These are phyloP conservation scores for Lithophane leautieri DNA, from an alignment of 2,888 invertebrate species.

Conservation along the genomic window DNA sequence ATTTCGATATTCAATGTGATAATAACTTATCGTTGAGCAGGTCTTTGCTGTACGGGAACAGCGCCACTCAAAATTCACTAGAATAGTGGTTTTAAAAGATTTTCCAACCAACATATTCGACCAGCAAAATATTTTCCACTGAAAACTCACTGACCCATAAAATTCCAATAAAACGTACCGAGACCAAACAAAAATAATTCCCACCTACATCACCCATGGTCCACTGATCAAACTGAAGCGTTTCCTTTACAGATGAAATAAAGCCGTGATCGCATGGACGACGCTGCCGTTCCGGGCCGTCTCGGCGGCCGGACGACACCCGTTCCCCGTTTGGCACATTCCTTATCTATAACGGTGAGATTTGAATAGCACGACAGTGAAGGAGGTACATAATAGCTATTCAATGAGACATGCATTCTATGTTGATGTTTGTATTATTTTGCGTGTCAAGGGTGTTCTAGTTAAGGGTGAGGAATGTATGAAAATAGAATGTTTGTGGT, in stretches of 20 bases:
- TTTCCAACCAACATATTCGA: neutral
- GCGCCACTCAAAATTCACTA: neutral
- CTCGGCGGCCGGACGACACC: slow-evolving; percentile 72
- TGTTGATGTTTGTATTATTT: slow-evolving; percentile 50
- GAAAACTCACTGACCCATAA: slow-evolving; percentile 31
- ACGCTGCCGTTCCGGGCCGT: slow-evolving; percentile 69
- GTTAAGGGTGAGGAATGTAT: neutral
- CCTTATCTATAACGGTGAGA: slow-evolving; percentile 78
- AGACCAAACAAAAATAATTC: slow-evolving; percentile 45
- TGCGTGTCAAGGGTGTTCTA: slow-evolving; percentile 46
- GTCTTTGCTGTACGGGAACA: neutral
- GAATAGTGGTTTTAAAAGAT: neutral
- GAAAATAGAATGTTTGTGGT: neutral
- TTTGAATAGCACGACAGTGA: slow-evolving; percentile 70
- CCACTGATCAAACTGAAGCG: slow-evolving; percentile 72
- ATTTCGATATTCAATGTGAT: neutral
- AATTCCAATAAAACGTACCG: slow-evolving; percentile 33
- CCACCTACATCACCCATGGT: slow-evolving; percentile 51
- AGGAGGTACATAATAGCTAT: slow-evolving; percentile 66
- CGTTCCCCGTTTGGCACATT: slow-evolving; percentile 74
- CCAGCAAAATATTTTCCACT: neutral
- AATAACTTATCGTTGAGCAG: neutral
- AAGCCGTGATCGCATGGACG: slow-evolving; percentile 78
- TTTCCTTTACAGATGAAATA: slow-evolving; percentile 79
- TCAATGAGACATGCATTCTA: slow-evolving; percentile 56